Evolutionary conservation across 2,113 vertebrate genomes (phyloP), one percentile per base, ranked within the genome.

Genomic region (Syngnathus scovelli): DNA sequence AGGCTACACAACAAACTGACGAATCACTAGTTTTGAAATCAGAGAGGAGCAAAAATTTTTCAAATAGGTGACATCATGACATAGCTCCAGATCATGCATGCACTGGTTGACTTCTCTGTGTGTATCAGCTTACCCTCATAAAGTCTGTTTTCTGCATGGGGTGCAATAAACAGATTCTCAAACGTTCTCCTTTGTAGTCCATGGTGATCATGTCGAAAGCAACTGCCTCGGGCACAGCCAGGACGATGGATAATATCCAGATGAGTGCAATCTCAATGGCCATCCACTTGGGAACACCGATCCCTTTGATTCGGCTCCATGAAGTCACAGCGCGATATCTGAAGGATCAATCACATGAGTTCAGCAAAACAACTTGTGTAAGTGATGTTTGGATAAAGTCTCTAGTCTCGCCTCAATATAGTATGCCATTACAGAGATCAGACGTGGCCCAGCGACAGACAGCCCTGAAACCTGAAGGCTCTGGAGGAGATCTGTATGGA

Each of bases 281-380:
- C 67, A 94, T 98, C 92, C 94, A 96, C 84, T 92, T 96, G 0
- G 97, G 94, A 79, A 98, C 92, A 0, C 95, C 93, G 0, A 95
- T 96, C 41, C 95, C 95, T 91, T 98, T 96, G 84, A 98, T 95
- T 11, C 93, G 92, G 85, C 92, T 98, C 95, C 95, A 97, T 0
- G 95, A 99, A 69, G 94, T 93, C 58, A 98, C 96, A 1, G 96
- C 96, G 62, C 96, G 93, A 76, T 98, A 99, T 83, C 97, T 99
- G 74, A 8, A 69, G 69, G 12, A 58, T 41, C 1, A 10, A 52
- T 19, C 61, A 52, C 16, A 23, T 2, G 41, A 69, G 44, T 61
- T 2, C 51, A 49, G 55, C 8, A 23, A 7, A 23, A 65, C 21
- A 6, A 43, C 18, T 27, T 33, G 15, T 19, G 36, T 16, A 18